phyloP scores from a whole-genome alignment of 2,888 invertebrate species.

The Drosophila pseudotalamancana region DNA sequence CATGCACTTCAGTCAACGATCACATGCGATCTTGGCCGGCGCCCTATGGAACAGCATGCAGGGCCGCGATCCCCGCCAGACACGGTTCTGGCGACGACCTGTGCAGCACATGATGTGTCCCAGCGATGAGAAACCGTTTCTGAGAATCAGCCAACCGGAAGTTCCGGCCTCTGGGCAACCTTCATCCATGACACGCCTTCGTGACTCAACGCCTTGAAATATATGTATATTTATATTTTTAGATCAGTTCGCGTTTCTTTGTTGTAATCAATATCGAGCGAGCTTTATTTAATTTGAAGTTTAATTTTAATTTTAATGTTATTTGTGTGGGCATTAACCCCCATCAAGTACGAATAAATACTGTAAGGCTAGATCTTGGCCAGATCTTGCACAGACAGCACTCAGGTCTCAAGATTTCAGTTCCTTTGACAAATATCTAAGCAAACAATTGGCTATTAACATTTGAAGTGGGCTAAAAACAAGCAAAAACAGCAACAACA shows the following conservation, averaged over 20 bases:
- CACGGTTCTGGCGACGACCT: slow-evolving; percentile 16
- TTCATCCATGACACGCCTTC: slow-evolving; percentile 52
- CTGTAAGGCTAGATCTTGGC: slow-evolving; percentile 38
- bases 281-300: too few relatives aligned
- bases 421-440: slow-evolving; percentile 54
- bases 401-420: slow-evolving; percentile 42
- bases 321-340: slow-evolving; percentile 64
- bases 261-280: too few relatives aligned
- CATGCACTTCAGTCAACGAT: slow-evolving; percentile 19
- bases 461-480: slow-evolving; percentile 53
- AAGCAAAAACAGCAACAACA: slow-evolving; percentile 32
- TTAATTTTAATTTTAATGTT: too few relatives aligned
- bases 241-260: slow-evolving; percentile 39
- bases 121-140: slow-evolving; percentile 64
- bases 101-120: slow-evolving; percentile 73
- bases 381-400: slow-evolving; percentile 28
- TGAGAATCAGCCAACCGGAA: slow-evolving; percentile 28
- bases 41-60: slow-evolving; percentile 30
- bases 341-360: slow-evolving; percentile 56
- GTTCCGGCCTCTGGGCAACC: slow-evolving; percentile 12
- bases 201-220: slow-evolving; percentile 33
- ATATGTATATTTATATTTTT: slow-evolving; percentile 48
- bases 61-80: too few relatives aligned
- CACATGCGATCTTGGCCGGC: slow-evolving; percentile 15
- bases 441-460: slow-evolving; percentile 77